Percentiles rank a stretch among this genome's conserved stretches.
Conservation (phyloP, 1,140 invertebrate genomes). For the Achroia grisella region DNA sequence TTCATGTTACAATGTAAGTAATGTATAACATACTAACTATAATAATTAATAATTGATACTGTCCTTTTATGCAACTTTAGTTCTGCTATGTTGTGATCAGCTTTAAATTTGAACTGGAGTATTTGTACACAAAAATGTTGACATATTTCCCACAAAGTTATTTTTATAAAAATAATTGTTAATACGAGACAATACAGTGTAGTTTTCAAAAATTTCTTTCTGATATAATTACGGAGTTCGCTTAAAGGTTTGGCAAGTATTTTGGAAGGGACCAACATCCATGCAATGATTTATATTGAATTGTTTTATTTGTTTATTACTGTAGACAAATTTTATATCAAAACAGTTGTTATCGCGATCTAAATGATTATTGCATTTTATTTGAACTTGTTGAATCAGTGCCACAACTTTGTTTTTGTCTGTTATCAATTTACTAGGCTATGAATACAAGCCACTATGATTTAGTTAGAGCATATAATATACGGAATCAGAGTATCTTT, state of each 20-base stretch:
- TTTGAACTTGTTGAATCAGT: conserved; percentile 46
- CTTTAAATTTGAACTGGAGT: conserved; percentile 69
- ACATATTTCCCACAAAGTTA: conserved; percentile 66
- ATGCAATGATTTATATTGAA: conserved; percentile 33
- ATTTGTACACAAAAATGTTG: conserved; percentile 63
- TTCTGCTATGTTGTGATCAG: conserved; percentile 70
- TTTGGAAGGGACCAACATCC: conserved; percentile 70
- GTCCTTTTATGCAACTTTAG: conserved; percentile 68
- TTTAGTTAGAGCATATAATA: conserved; percentile 41
- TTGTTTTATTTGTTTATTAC: conserved; percentile 24
- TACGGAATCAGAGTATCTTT: conserved; percentile 63
- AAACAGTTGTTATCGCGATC: conserved; percentile 30
- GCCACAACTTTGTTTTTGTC: conserved; percentile 26
- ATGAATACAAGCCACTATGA: conserved; percentile 52
- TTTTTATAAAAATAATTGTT: conserved; percentile 63
- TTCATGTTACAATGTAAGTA: conserved; percentile 60
- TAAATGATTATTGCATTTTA: conserved; percentile 51
- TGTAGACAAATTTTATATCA: conserved; percentile 30
- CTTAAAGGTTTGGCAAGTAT: conserved; percentile 55
- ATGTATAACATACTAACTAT: conserved; percentile 59
- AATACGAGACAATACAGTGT: conserved; percentile 69
- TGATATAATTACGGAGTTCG: conserved; percentile 36
- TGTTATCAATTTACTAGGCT: conserved; percentile 53
- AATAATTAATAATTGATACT: conserved; percentile 53
- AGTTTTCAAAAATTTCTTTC: conserved; percentile 60